Conservation (phyloP, 2,113 vertebrate species). For the Perca fluviatilis region DNA sequence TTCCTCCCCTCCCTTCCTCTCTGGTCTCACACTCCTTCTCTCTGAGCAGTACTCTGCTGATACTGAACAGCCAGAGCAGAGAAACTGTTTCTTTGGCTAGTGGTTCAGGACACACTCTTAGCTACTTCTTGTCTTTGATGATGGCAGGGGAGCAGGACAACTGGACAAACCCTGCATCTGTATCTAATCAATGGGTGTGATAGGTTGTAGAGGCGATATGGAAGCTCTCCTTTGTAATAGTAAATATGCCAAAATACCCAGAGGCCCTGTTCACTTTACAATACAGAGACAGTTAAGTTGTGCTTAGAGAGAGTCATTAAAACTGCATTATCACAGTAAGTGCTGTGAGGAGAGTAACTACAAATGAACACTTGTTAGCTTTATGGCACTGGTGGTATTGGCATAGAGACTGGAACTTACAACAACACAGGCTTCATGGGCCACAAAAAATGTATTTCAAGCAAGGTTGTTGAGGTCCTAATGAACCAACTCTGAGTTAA, state of each 20-base stretch:
- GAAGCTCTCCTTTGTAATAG: slow-evolving; percentile 23
- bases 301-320: slow-evolving; percentile 63
- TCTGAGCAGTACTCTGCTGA: background rate
- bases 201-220: slow-evolving; percentile 24
- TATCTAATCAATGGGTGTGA: slow-evolving; percentile 25
- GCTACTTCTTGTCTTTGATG: slow-evolving; percentile 1
- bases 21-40: slow-evolving; percentile 3
- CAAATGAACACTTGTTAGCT: slow-evolving; percentile 72
- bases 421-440: slow-evolving; percentile 26
- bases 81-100: background rate
- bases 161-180: slow-evolving; percentile 14
- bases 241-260: slow-evolving; percentile 51
- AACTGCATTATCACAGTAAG: slow-evolving; percentile 70
- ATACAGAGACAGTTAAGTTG: slow-evolving; percentile 55
- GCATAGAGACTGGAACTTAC: slow-evolving; percentile 27
- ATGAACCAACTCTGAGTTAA: background rate
- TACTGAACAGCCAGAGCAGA: slow-evolving; percentile 16
- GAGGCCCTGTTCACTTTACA: slow-evolving; percentile 48
- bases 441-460: slow-evolving; percentile 39
- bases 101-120: slow-evolving; percentile 3
- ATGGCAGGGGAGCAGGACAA: background rate
- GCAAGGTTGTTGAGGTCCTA: slow-evolving; percentile 29
- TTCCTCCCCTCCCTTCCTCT: slow-evolving; percentile 29
- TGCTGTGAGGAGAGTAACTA: slow-evolving; percentile 58
- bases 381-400: slow-evolving; percentile 63